Percentiles rank a stretch among this genome's conserved stretches.
Evolutionary conservation across 2,888 invertebrate species (phyloP).

Genomic region (Sarcophaga carnaria): DNA sequence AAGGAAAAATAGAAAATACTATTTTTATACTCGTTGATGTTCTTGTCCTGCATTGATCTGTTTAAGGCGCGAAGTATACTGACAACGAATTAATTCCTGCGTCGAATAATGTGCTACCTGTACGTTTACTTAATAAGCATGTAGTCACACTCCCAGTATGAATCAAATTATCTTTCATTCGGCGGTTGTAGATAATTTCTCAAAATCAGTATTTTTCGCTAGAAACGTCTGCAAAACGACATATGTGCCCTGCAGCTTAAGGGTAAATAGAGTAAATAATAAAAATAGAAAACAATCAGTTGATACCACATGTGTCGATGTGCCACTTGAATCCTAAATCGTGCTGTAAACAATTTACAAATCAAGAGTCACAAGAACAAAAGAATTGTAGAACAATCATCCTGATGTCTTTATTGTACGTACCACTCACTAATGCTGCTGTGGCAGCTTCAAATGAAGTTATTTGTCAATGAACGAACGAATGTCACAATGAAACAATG

Average conservation of each 20-base stretch:
- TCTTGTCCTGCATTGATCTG: too few species aligned
- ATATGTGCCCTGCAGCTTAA: not conserved
- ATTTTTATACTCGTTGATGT: too few species aligned
- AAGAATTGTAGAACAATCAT: slow-evolving; percentile 1
- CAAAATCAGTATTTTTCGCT: too few species aligned
- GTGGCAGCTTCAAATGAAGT: not conserved
- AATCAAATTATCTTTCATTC: too few species aligned
- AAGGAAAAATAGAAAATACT: too few species aligned
- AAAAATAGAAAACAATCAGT: slow-evolving; percentile 1
- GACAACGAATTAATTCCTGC: too few species aligned
- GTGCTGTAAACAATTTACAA: slow-evolving; percentile 37
- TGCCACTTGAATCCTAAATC: slow-evolving; percentile 26
- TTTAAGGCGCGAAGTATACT: too few species aligned
- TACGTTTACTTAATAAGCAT: too few species aligned
- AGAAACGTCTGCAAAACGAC: too few species aligned
- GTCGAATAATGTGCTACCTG: too few species aligned
- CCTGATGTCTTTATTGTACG: not conserved
- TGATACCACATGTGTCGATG: slow-evolving; percentile 6
- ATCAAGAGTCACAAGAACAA: slow-evolving; percentile 20
- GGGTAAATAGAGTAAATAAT: slow-evolving; percentile 9
- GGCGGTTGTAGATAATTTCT: too few species aligned
- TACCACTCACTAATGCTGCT: not conserved
- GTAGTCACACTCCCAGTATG: too few species aligned
- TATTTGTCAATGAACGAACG: slow-evolving; percentile 6
- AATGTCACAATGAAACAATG: not conserved